Percentiles rank a stretch among this genome's conserved stretches.
phyloP scores from a whole-genome alignment of 2,797 vertebrate species.

The Pangasius krempfi region DNA sequence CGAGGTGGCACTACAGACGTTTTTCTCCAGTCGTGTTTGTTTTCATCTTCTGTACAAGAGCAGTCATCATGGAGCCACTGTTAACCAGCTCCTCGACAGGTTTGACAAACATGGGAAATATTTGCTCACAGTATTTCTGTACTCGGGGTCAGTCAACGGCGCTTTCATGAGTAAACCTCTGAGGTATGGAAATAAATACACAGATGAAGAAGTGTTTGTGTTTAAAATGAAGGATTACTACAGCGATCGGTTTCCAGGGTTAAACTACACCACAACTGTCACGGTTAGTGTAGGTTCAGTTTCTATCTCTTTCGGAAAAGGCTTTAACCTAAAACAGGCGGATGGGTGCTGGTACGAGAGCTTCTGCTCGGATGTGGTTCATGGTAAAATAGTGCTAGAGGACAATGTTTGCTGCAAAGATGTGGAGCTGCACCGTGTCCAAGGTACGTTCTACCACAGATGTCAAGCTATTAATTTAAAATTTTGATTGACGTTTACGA shows the following conservation, averaged over 20 bases:
- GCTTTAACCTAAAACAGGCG: background rate
- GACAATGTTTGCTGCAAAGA: background rate
- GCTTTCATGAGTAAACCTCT: slow-evolving; percentile 16
- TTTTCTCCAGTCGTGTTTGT: slow-evolving; percentile 16
- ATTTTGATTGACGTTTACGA: background rate
- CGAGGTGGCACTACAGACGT: background rate
- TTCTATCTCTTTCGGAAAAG: background rate
- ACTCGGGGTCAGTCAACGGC: background rate
- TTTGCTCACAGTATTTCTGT: background rate
- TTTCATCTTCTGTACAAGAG: slow-evolving; percentile 41
- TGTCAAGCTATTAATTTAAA: background rate
- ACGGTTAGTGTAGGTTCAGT: background rate
- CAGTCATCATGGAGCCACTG: slow-evolving; percentile 1
- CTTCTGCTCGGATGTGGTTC: background rate
- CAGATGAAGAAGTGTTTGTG: slow-evolving; percentile 17
- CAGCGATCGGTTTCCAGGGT: background rate
- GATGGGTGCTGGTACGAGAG: background rate
- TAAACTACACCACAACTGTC: background rate
- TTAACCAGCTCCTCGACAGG: background rate
- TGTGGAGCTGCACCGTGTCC: slow-evolving; percentile 39
- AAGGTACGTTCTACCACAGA: slow-evolving; percentile 11
- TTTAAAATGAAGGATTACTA: background rate
- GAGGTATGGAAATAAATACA: background rate
- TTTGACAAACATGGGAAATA: slow-evolving; percentile 9
- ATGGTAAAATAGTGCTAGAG: background rate